Evolutionary conservation across 2,888 invertebrate species (phyloP), one percentile per base, ranked within the genome.

Genomic region (Tridacna gigas): DNA sequence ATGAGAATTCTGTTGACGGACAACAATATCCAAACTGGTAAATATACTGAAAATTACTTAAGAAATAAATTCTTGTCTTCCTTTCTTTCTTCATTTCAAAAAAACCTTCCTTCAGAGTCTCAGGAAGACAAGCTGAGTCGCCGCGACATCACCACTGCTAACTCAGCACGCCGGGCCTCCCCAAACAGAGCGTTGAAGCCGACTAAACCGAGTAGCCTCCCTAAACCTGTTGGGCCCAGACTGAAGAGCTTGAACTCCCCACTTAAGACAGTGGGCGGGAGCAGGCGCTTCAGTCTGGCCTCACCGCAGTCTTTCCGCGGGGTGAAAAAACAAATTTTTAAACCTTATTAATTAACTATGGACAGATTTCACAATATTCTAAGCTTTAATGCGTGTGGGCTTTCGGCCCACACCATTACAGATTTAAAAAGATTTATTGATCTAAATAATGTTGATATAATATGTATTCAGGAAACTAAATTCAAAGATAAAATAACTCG

Each of bases 381-480:
- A 18, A 67, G 45, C 45, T 28, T 67, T n/a, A 67, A 67, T 28
- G 20, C 67, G 20, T 26, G 67, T 45, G 67, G 67, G 67, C 67
- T 67, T n/a, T 28, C 67, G 45, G 67, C 67, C 45, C 45, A 67
- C 67, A 67, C 67, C 18, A 37, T 45, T 18, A 45, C 67, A 45
- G 67, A 67, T 18, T 45, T 67, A 45, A 67, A 67, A 67, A 15
- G 47, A 20, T 67, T 67, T n/a, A 18, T 67, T 4, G 67, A 67
- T 67, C 20, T 67, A 45, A 67, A 67, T 45, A 11, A 13, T 45
- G 37, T 45, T 45, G 20, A 67, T 18, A 67, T 67, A 5, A 45
- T 67, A 11, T 67, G 67, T 22, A 67, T 67, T 45, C 67, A 67
- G 67, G 67, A 67, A 67, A 67, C 67, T 9, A 37, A 67, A 45